Percentiles rank a stretch among this genome's conserved stretches.
Conservation (phyloP, 2,888 invertebrate species). For the Cosmopolites sordidus region DNA sequence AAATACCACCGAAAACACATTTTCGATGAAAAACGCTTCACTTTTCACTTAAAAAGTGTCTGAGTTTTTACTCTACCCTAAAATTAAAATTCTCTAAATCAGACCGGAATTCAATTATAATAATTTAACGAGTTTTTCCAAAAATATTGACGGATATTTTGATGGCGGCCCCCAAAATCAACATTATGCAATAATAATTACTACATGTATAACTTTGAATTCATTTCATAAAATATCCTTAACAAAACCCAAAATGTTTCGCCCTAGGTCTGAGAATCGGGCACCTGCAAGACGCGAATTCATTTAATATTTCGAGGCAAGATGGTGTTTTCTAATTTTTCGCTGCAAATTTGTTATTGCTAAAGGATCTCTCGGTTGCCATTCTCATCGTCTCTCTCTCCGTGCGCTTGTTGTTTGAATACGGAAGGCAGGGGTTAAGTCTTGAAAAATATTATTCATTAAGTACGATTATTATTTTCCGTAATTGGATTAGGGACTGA, state of each 20-base stretch:
- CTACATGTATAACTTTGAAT: background rate
- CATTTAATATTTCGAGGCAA: background rate
- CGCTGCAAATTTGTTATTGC: slow-evolving; percentile 1
- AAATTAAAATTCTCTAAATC: too few species aligned
- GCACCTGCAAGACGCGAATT: slow-evolving; percentile 9
- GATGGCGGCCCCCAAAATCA: too few species aligned
- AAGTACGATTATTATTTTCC: background rate
- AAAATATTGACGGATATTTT: too few species aligned
- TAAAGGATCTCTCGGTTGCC: background rate
- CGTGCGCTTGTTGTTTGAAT: background rate
- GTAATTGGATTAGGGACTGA: background rate
- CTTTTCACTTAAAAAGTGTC: too few species aligned
- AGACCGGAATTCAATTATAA: too few species aligned
- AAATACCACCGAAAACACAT: too few species aligned
- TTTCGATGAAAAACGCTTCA: too few species aligned
- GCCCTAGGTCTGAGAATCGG: slow-evolving; percentile 2
- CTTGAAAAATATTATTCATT: slow-evolving; percentile 1
- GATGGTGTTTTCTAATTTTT: slow-evolving; percentile 1
- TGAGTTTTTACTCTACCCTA: too few species aligned
- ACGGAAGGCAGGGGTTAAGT: background rate
- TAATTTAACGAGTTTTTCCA: too few species aligned
- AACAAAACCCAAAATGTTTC: background rate
- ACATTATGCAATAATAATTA: background rate
- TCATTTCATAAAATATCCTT: background rate
- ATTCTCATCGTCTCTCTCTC: too few species aligned